A percentile compares a stretch with the other conserved stretches of the same genome.
phyloP scores from a whole-genome alignment of 2,113 vertebrate genomes.

The Tragulus kanchil region DNA sequence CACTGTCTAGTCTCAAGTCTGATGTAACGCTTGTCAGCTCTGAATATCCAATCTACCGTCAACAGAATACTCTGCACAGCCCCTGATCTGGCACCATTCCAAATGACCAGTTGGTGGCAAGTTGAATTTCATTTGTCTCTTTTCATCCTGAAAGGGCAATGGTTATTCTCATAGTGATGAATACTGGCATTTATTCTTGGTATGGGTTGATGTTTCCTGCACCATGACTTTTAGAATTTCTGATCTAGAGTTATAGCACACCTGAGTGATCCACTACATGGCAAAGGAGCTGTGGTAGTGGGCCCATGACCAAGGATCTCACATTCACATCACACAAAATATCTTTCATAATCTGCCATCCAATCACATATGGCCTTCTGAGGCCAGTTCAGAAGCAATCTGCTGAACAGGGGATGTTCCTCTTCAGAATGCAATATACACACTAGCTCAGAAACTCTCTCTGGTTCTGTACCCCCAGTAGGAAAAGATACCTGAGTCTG shows the following conservation, averaged over 20 bases:
- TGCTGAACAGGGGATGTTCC: background rate
- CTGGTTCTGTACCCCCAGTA: background rate
- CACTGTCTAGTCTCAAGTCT: background rate
- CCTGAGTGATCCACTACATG: background rate
- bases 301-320: background rate
- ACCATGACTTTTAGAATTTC: background rate
- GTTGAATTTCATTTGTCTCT: too few species aligned
- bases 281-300: background rate
- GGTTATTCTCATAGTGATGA: background rate
- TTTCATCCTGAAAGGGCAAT: background rate
- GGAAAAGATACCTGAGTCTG: background rate
- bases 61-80: background rate
- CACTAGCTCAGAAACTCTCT: background rate
- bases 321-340: fast-evolving
- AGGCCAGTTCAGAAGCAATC: background rate
- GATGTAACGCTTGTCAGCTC: background rate
- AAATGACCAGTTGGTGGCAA: background rate
- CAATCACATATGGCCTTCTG: background rate
- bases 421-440: background rate
- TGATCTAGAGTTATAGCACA: background rate
- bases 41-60: background rate
- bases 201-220: background rate
- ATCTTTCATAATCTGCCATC: background rate
- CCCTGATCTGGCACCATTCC: background rate
- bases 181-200: background rate